Base-by-base conservation (phyloP, 2,797 vertebrate species). In the Erithacus rubecula region DNA sequence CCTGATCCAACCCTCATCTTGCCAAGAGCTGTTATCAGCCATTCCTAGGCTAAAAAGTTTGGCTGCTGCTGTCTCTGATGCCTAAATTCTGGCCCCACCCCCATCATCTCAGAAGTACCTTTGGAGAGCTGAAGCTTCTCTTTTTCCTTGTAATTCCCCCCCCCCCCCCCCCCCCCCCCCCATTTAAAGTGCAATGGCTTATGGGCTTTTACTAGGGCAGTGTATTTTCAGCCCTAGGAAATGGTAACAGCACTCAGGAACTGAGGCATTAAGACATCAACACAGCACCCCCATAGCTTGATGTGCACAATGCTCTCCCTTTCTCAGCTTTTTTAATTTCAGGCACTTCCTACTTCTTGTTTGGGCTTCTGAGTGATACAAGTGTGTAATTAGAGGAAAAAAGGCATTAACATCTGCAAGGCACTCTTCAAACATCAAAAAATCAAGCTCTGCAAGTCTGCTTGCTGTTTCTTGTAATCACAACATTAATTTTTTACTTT, bases 401-500 rank as follows among this genome's bases (percentile, higher is more conserved):
- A 85, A 89, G 84, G 27, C 49, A 70, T 87, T 87, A 89, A 58
- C 78, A 87, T 64, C 88, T 93, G 92, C 59, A 87, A 92, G 71
- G 81, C 67, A 56, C 85, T 85, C 90, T 95, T 85, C 80, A 93
- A 75, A 91, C 60, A 92, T 58, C 36, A 84, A 85, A 90, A 95
- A 92, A 90, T 72, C 80, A 87, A 89, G 76, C 59, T 63, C 60
- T 67, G 70, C 51, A 77, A 83, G 90, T 86, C 46, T 71, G 32
- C 83, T 91, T 47, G 29, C 56, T 59, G 34, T 69, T 95, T 93
- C 92, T 95, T 93, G 75, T 78, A 90, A 96, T 96, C 78, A 68
- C 65, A 75, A 77, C 77, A 94, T 90, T 82, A 75, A 81, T 96
- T 93, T 90, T 70, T 92, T 72, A 75, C 78, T 97, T 96, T 94